A percentile compares a stretch with the other conserved stretches of the same genome.
phyloP scores from a whole-genome alignment of 1,140 invertebrate species.

The Macrotrachela quadricornifera region DNA sequence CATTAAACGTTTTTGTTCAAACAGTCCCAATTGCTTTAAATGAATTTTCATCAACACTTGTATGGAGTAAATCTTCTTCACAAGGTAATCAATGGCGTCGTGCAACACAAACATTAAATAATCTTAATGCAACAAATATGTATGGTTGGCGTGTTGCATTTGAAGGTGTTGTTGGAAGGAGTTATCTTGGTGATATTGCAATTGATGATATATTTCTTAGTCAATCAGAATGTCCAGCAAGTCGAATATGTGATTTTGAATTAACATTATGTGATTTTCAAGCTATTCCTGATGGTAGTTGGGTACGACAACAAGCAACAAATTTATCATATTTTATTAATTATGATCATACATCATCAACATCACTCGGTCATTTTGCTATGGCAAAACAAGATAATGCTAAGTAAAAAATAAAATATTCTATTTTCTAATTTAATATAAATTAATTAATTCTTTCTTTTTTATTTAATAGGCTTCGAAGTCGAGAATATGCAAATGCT shows the following conservation, averaged over 20 bases:
- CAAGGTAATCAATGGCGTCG: slow-evolving; percentile 21
- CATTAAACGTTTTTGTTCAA: slow-evolving; percentile 14
- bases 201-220: slow-evolving; percentile 12
- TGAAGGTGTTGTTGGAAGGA: neutral
- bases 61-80: slow-evolving; percentile 18
- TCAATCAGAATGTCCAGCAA: slow-evolving; percentile 9
- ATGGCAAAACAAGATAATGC: slow-evolving; percentile 13
- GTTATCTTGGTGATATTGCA: slow-evolving; percentile 10
- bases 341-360: too few species aligned
- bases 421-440: too few species aligned
- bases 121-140: neutral
- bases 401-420: slow-evolving; percentile 9
- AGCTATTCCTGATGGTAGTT: slow-evolving; percentile 13
- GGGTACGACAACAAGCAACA: slow-evolving; percentile 13
- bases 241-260: slow-evolving; percentile 19
- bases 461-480: too few species aligned
- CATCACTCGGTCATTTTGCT: too few species aligned
- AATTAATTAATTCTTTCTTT: too few species aligned
- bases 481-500: neutral
- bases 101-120: slow-evolving; percentile 12
- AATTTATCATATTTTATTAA: too few species aligned
- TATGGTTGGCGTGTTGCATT: neutral
- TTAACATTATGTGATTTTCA: slow-evolving; percentile 18
- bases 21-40: neutral
- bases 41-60: slow-evolving; percentile 8